phyloP scores from a whole-genome alignment of 2,113 vertebrate genomes.

The Tapirus terrestris region DNA sequence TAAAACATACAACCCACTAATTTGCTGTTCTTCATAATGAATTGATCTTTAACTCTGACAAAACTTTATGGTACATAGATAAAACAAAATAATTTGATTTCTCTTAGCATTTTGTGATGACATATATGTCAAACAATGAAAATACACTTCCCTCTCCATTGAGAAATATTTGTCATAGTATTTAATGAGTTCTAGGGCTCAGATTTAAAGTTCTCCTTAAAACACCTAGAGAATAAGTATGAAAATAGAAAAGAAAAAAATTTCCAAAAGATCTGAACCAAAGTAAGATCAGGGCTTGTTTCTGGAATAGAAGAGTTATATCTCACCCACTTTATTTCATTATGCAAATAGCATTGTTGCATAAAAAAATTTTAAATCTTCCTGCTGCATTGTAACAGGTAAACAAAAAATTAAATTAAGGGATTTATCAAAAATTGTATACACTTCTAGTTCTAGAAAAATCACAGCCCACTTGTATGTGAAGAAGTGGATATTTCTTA shows the following conservation, averaged over 20 bases:
- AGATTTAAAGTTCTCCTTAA: slow-evolving; percentile 37
- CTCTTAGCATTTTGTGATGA: neutral
- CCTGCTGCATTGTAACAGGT: neutral
- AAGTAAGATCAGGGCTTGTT: slow-evolving; percentile 43
- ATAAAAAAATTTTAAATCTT: slow-evolving; percentile 10
- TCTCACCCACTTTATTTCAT: neutral
- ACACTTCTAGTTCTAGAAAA: neutral
- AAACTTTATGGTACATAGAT: slow-evolving; percentile 49
- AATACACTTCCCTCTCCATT: slow-evolving; percentile 30
- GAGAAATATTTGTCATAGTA: slow-evolving; percentile 46
- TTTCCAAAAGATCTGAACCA: neutral
- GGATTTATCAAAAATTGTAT: neutral
- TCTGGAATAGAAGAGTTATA: neutral
- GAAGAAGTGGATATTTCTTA: neutral
- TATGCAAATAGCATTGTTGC: neutral
- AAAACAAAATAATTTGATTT: slow-evolving; percentile 42
- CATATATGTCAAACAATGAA: neutral
- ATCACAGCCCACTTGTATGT: neutral
- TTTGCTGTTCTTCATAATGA: slow-evolving; percentile 45
- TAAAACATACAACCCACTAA: slow-evolving; percentile 43
- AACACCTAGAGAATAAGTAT: neutral
- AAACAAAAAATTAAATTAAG: neutral
- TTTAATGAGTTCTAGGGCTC: neutral
- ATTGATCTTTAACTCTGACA: slow-evolving; percentile 54
- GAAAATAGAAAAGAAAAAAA: slow-evolving; percentile 21